These are phyloP conservation scores for Scomberomorus guttatus DNA, from an alignment of 2,797 vertebrate genomes.

Conservation along the genomic window DNA sequence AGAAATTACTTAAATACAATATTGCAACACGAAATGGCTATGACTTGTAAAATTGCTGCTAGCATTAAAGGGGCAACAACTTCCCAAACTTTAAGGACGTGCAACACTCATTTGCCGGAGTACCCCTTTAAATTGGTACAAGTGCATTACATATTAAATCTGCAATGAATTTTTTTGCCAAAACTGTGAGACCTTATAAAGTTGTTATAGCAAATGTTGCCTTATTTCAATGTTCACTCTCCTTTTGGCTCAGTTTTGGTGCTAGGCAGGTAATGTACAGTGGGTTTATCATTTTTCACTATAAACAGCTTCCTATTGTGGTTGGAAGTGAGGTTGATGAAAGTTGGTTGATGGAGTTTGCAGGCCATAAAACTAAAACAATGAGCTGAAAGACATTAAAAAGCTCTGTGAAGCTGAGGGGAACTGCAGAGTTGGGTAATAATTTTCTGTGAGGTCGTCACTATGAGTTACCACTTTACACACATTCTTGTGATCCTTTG, in stretches of 20 bases:
- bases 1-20: not conserved
- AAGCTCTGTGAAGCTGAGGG: too few relatives aligned
- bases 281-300: not conserved
- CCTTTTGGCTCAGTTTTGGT: not conserved
- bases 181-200: too few relatives aligned
- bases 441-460: too few relatives aligned
- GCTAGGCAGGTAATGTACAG: not conserved
- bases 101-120: not conserved
- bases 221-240: too few relatives aligned
- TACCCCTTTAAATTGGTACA: not conserved
- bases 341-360: not conserved
- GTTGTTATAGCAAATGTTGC: too few relatives aligned
- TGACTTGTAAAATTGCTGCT: not conserved
- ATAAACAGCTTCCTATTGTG: not conserved
- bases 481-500: too few relatives aligned
- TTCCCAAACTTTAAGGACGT: not conserved
- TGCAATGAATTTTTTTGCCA: not conserved
- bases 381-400: too few relatives aligned
- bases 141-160: not conserved
- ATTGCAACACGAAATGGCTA: not conserved
- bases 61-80: not conserved
- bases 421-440: too few relatives aligned
- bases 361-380: not conserved
- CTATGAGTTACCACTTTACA: too few relatives aligned
- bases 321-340: not conserved